Conservation (phyloP, 2,797 vertebrate genomes). For the Sparus aurata region DNA sequence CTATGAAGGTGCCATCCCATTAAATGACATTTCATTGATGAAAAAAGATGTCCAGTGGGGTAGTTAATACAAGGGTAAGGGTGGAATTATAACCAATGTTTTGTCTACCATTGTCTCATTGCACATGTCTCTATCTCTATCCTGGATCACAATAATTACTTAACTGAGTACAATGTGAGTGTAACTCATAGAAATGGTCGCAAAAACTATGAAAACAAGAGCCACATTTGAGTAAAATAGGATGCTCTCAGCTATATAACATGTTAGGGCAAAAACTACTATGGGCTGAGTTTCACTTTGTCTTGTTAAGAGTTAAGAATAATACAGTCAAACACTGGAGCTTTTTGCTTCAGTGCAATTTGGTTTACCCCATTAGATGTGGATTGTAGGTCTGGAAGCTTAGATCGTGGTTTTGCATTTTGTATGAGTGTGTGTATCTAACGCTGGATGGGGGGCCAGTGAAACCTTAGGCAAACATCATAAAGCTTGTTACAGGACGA, state of each 20-base stretch:
- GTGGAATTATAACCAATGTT: too few relatives aligned
- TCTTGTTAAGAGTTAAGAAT: neutral
- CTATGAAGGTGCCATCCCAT: too few relatives aligned
- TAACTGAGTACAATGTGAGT: too few relatives aligned
- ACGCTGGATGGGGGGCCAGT: slow-evolving; percentile 2
- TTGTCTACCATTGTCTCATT: too few relatives aligned
- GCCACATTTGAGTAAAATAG: neutral
- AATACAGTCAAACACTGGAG: neutral
- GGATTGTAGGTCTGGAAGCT: neutral
- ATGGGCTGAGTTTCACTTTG: neutral
- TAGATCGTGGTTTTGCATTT: slow-evolving; percentile 14
- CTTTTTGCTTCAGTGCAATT: neutral
- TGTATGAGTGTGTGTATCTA: neutral
- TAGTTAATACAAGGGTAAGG: too few relatives aligned
- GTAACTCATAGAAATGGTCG: neutral
- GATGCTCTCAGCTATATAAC: neutral
- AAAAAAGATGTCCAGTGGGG: too few relatives aligned
- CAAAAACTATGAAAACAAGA: neutral
- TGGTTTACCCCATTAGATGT: neutral
- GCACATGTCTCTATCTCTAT: too few relatives aligned
- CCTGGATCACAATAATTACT: too few relatives aligned
- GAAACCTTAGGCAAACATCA: slow-evolving; percentile 19
- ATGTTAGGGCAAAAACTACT: neutral
- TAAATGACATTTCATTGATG: too few relatives aligned
- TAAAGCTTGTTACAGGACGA: slow-evolving; percentile 24